phyloP scores from a whole-genome alignment of 2,797 vertebrate genomes.

The Trachurus trachurus region DNA sequence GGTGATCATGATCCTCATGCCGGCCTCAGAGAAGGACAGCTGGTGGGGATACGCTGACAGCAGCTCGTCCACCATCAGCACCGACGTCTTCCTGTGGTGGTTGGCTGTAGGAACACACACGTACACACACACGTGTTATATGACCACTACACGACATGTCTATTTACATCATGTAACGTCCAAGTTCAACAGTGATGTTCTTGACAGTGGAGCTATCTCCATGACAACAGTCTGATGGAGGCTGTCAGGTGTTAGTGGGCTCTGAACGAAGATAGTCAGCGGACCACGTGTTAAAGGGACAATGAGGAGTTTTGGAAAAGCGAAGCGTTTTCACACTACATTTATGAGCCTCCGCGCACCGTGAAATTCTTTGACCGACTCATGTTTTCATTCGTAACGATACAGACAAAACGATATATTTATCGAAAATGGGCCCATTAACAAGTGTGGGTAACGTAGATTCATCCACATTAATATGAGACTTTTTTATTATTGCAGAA shows the following conservation, averaged over 20 bases:
- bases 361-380: no score
- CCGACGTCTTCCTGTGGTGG: slow-evolving; percentile 93
- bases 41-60: slow-evolving; percentile 96
- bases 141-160: neutral
- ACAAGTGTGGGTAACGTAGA: no score
- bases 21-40: slow-evolving; percentile 97
- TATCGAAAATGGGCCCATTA: no score
- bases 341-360: no score
- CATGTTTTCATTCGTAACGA: no score
- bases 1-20: slow-evolving; percentile 99
- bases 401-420: no score
- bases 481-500: no score
- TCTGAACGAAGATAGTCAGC: neutral
- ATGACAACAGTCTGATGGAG: neutral
- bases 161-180: neutral
- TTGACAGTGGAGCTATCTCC: neutral
- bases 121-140: slow-evolving; percentile 1
- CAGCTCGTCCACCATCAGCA: slow-evolving; percentile 98
- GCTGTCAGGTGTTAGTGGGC: neutral
- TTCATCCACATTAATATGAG: no score
- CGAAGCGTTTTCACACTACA: no score
- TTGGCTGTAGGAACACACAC: slow-evolving; percentile 82
- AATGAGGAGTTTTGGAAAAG: no score
- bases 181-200: neutral
- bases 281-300: no score